Evolutionary conservation across 1,140 invertebrate genomes (phyloP).

Genomic region (Trinorchestia longiramus): DNA sequence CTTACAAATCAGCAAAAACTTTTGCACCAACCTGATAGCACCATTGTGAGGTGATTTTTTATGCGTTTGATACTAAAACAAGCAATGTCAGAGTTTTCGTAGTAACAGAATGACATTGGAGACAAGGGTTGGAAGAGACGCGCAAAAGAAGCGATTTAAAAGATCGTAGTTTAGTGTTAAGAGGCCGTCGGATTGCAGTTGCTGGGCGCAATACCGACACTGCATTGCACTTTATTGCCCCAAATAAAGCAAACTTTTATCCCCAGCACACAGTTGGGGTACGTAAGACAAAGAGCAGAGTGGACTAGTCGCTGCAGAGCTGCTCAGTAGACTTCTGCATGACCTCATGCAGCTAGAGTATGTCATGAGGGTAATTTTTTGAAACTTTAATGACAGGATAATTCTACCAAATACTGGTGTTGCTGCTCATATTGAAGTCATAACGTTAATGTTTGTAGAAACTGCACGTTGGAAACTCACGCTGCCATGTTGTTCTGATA

Average conservation of each 20-base stretch:
- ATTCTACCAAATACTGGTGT: not conserved
- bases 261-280: not conserved
- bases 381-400: not conserved
- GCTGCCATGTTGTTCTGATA: not conserved
- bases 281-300: not conserved
- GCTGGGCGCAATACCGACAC: not conserved
- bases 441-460: not conserved
- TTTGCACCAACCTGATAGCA: no score
- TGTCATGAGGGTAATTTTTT: not conserved
- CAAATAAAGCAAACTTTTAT: not conserved
- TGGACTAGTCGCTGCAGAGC: not conserved
- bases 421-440: not conserved
- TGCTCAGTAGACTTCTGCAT: not conserved
- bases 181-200: constrained; percentile 4
- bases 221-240: not conserved
- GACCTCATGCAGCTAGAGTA: not conserved
- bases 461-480: not conserved
- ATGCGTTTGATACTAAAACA: not conserved
- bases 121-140: not conserved
- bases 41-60: not conserved
- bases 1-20: no score
- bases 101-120: not conserved
- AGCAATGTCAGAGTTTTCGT: not conserved
- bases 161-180: constrained; percentile 9
- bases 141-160: not conserved